These are phyloP conservation scores for Cantharis lateralis DNA, from an alignment of 2,888 invertebrate genomes.

Conservation along the genomic window DNA sequence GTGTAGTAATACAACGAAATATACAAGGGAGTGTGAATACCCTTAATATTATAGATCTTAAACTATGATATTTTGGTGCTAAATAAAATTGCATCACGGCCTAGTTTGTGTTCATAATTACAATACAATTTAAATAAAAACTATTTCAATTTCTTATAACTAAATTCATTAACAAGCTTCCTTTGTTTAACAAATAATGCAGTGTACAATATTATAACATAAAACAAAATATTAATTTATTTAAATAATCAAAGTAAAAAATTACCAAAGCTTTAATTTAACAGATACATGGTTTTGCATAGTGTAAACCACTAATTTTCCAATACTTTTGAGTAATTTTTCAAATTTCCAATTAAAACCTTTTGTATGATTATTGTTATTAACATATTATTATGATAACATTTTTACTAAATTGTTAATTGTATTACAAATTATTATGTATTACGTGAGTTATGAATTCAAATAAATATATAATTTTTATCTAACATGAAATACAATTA, in stretches of 20 bases:
- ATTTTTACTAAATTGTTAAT: too few relatives aligned
- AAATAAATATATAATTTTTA: too few relatives aligned
- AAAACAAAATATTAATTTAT: background rate
- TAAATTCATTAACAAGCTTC: background rate
- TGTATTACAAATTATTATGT: too few relatives aligned
- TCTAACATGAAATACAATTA: too few relatives aligned
- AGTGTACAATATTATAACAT: background rate
- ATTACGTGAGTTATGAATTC: too few relatives aligned
- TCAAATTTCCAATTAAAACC: too few relatives aligned
- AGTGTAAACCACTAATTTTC: too few relatives aligned
- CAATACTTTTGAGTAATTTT: too few relatives aligned
- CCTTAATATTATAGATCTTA: background rate
- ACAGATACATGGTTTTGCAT: background rate
- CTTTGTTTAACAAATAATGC: background rate
- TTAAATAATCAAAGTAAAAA: background rate
- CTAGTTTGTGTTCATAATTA: constrained; percentile 21
- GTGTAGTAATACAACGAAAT: too few relatives aligned
- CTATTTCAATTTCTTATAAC: background rate
- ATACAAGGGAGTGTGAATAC: too few relatives aligned
- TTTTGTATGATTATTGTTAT: too few relatives aligned
- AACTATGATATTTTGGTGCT: background rate
- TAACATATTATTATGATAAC: too few relatives aligned
- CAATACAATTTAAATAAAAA: background rate
- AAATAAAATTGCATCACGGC: constrained; percentile 35
- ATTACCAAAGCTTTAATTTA: background rate